A percentile compares a stretch with the other conserved stretches of the same genome.
phyloP scores from a whole-genome alignment of 2,888 invertebrate genomes.

The Hirtodrosophila trivittata region DNA sequence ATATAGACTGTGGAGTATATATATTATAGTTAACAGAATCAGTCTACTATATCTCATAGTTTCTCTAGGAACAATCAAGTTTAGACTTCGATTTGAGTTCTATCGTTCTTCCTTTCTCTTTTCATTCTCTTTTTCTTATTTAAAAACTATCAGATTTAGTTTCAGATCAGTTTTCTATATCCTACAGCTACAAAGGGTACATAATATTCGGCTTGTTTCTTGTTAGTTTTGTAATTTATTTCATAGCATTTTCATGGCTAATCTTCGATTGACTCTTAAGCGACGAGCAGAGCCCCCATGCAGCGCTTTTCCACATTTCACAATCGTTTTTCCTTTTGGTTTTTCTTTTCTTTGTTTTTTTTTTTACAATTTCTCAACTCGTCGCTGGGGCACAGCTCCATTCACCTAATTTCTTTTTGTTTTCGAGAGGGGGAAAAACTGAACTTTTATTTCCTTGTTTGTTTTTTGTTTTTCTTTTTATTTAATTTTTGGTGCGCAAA shows the following conservation, averaged over 20 bases:
- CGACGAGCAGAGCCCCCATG: not conserved
- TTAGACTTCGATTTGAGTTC: too few relatives aligned
- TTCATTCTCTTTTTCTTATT: not conserved
- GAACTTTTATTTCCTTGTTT: conserved; percentile 52
- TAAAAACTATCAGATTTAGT: not conserved
- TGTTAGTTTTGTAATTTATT: conserved; percentile 9
- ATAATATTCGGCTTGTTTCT: not conserved
- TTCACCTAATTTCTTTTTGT: conserved; percentile 74
- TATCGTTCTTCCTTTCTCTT: too few relatives aligned
- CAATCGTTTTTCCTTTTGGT: conserved; percentile 15
- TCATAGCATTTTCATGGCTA: conserved; percentile 15
- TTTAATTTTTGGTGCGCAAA: too few relatives aligned
- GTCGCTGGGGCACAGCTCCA: conserved; percentile 45
- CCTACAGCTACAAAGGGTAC: not conserved
- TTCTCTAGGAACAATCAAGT: too few relatives aligned
- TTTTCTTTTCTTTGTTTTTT: conserved; percentile 15
- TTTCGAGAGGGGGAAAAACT: conserved; percentile 23
- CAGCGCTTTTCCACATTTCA: conserved; percentile 36
- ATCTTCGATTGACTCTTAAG: conserved; percentile 39
- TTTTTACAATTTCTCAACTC: conserved; percentile 5
- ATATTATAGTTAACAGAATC: too few relatives aligned
- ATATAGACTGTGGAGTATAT: too few relatives aligned
- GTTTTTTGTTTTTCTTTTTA: conserved; percentile 20
- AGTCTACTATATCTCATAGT: too few relatives aligned
- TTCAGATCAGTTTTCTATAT: not conserved